Evolutionary conservation across 2,797 vertebrate species (phyloP), one percentile per base, ranked within the genome.

Genomic region (Amphiprion clarkii): DNA sequence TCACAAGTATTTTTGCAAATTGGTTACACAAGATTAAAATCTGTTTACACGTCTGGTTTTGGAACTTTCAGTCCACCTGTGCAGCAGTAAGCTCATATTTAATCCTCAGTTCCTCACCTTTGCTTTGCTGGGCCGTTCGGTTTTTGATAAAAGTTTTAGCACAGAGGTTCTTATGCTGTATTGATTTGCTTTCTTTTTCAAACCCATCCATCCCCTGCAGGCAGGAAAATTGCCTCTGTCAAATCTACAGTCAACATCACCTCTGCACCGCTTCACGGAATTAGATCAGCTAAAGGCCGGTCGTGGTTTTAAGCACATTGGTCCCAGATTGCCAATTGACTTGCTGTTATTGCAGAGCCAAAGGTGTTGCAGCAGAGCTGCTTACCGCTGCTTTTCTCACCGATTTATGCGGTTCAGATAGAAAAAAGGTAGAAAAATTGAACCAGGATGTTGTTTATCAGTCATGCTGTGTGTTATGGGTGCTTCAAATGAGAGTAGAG

Each of bases 131-230:
- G 44, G 44, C 46, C 19, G 7, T 0, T 49, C 39, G 49, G 65
- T 51, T 55, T 75, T 39, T 4, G 54, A 68, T 53, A 19, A 62
- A 49, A 58, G 71, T 58, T 72, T 57, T 10, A 71, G 39, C 2
- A 2, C 16, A 7, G 56, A 49, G 14, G 27, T 44, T 49, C 16
- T 73, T 36, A 39, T 31, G 2, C 29, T 60, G 33, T 67, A 59
- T 81, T 60, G 60, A 71, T 71, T 69, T 68, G 6, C 49, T 46
- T 67, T 63, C 27, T 68, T 42, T 56, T 61, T 71, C 25, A 67
- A 59, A 67, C 27, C 14, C 44, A 5, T 36, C 51, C 36, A 0
- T 65, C 65, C 0, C 39, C 48, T 33, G 60, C 14, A 53, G 55
- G 51, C 46, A 46, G 29, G 5, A 66, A 62, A 70, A 66, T 52